A percentile compares a stretch with the other conserved stretches of the same genome.
Evolutionary conservation across 1,140 invertebrate species (phyloP).

Genomic region (Brachionus rubens): DNA sequence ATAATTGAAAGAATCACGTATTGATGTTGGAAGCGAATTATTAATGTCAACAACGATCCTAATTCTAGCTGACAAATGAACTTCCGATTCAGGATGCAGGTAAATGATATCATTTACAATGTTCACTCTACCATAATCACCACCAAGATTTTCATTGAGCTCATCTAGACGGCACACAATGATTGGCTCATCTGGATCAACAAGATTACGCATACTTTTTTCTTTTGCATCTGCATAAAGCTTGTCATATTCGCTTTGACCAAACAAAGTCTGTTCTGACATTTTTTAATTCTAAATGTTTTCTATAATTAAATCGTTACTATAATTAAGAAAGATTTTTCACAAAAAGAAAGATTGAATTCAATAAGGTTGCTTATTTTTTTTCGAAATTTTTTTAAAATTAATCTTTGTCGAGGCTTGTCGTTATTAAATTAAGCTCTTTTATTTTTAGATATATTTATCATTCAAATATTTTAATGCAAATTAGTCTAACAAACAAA

Average conservation of each 20-base stretch:
- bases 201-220: not conserved
- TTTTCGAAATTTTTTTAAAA: too few species aligned
- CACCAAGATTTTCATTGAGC: not conserved
- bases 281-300: too few species aligned
- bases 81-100: not conserved
- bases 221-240: not conserved
- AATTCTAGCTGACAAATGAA: not conserved
- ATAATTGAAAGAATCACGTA: not conserved
- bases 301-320: too few species aligned
- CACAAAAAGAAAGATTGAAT: too few species aligned
- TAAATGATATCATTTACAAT: not conserved
- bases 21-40: not conserved
- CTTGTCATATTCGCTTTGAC: not conserved
- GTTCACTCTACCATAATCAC: not conserved
- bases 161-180: not conserved
- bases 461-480: too few species aligned
- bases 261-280: too few species aligned
- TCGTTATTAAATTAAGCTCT: too few species aligned
- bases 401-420: too few species aligned
- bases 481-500: too few species aligned
- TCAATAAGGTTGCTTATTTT: too few species aligned
- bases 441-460: too few species aligned
- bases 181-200: not conserved
- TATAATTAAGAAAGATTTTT: too few species aligned
- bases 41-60: not conserved